Base-by-base conservation (phyloP, 2,113 vertebrate species). In the rat (Rattus norvegicus) region DNA sequence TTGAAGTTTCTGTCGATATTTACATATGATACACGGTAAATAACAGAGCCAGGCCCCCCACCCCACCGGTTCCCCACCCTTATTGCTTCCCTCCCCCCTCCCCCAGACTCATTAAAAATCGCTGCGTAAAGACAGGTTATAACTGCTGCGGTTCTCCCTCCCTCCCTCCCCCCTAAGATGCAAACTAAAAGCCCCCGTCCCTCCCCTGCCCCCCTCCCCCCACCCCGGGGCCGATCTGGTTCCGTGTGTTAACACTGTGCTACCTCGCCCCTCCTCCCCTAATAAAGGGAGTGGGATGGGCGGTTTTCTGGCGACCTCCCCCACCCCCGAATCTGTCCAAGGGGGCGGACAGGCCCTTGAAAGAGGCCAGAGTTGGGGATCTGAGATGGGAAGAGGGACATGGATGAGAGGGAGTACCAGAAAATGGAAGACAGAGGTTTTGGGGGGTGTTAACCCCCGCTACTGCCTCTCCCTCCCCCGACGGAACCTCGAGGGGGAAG, bases 11-110 rank as follows among this genome's bases (percentile, higher is more conserved):
- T 98, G 95, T 98, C 61, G 73, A 72, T 98, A 98, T 98, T 98
- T 98, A 98, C 98, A 98, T 98, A 98, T 98, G 96, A 97, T 98
- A 98, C 98, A 98, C 96, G 95, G 97, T 98, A 97, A 97, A 97
- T 98, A 97, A 97, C 94, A 97, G 97, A 97, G 87, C 96, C 97
- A 95, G 95, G 93, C 94, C 95, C 97, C 97, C 96, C 96, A 54
- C 67, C 88, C 87, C 52, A 39, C 61, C 47, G 56, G 69, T 5
- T 1, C 67, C 86, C 93, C 92, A 33, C 84, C 70, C 91, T 47
- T 16, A 61, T 17, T 17, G 47, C 65, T 84, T 89, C 95, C 93
- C 81, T 24, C 95, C 91, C 94, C 96, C 92, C 56, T 12, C 13
- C 81, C 97, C 95, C 87, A 92, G 91, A 94, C 96, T 96, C 95